These are phyloP conservation scores for Ctenochaetus hawaiiensis DNA, from an alignment of 2,797 vertebrate species.

Conservation along the genomic window DNA sequence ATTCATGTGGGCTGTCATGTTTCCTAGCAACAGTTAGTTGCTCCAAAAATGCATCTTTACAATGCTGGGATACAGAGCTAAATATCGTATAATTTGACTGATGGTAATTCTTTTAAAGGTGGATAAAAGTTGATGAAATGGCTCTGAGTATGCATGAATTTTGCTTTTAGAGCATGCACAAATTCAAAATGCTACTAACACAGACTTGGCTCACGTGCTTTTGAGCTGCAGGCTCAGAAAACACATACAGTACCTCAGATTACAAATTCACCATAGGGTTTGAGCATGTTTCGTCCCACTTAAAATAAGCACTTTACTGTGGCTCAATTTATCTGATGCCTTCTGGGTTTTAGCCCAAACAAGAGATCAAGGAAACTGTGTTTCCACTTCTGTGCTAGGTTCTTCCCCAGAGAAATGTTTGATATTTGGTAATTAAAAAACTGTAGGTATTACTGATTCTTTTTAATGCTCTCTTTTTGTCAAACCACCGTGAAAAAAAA, in stretches of 20 bases:
- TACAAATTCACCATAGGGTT: conserved; percentile 46
- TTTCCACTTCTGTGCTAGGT: conserved; percentile 35
- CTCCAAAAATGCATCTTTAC: conserved; percentile 5
- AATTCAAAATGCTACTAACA: conserved; percentile 19
- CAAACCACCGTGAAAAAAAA: conserved; percentile 57
- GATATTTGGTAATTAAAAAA: conserved; percentile 64
- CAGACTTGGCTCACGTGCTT: conserved; percentile 12
- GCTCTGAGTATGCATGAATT: neutral
- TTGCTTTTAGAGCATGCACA: conserved; percentile 23
- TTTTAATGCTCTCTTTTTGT: conserved; percentile 61
- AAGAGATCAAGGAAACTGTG: conserved; percentile 64
- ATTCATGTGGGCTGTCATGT: conserved; percentile 16
- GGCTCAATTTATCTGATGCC: conserved; percentile 65
- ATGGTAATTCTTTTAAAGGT: conserved; percentile 11
- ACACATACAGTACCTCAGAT: conserved; percentile 39
- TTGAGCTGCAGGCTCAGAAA: conserved; percentile 19
- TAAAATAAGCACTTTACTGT: conserved; percentile 46
- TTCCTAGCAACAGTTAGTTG: conserved; percentile 43
- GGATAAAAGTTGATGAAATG: conserved; percentile 2
- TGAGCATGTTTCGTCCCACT: conserved; percentile 42
- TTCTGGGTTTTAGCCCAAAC: conserved; percentile 64
- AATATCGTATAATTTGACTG: neutral
- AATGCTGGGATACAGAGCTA: neutral
- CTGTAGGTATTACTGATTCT: conserved; percentile 60
- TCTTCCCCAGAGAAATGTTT: conserved; percentile 58